Base-by-base conservation (phyloP, 2,113 vertebrate genomes). In the Pica pica region DNA sequence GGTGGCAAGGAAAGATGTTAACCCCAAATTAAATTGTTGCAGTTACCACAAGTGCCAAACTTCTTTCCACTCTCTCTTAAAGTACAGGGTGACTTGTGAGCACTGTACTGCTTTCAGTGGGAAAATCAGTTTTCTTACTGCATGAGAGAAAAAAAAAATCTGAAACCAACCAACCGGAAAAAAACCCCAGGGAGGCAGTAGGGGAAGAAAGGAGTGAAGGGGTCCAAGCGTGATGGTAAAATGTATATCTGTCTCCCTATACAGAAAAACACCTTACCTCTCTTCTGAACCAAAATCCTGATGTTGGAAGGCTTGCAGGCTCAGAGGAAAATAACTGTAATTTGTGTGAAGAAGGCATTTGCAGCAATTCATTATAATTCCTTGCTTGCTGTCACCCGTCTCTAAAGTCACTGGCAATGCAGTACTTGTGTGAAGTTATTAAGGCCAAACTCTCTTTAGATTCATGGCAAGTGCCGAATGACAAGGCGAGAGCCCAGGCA, bases 311-410 rank as follows among this genome's bases (percentile, higher is more conserved):
- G 27, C 77, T 61, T 76, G n/a, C 53, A 70, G 92, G 42, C 93
- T 91, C 76, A 80, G 84, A 95, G 76, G 89, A 95, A 97, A 97
- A 96, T 89, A 96, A 96, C 95, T 94, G 81, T 95, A 96, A 97
- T 97, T 91, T 97, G 94, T 95, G 95, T 60, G 92, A 97, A 95
- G 75, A 92, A 89, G 56, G 91, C 91, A 93, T 95, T 96, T 97
- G 83, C 88, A 95, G 95, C 92, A 96, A 93, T 95, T 97, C 96
- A 97, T 97, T 97, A 97, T 91, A 94, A 97, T 97, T 97, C 96
- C 80, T 95, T 93, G 71, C 95, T 94, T 84, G 97, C 84, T 97
- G 95, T 94, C 96, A 96, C 93, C 93, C 42, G 21, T 92, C 97
- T 97, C 95, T 93, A 95, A 96, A 97, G 95, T 97, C 96, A 97